These are phyloP conservation scores for Drosophila pruinosa DNA, from an alignment of 1,140 invertebrate genomes.

Conservation along the genomic window DNA sequence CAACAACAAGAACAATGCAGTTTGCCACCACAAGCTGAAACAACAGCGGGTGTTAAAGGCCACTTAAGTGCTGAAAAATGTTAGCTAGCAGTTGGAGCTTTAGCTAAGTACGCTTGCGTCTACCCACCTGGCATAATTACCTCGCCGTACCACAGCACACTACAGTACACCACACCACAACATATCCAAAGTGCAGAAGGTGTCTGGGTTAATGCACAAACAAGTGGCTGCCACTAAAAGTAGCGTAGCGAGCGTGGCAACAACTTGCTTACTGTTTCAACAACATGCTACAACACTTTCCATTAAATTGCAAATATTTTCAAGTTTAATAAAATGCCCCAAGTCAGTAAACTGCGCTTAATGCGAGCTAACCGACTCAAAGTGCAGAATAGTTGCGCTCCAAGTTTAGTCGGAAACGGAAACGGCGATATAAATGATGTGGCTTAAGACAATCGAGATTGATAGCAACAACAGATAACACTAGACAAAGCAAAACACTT, in stretches of 20 bases:
- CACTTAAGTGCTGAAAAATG: constrained; percentile 77
- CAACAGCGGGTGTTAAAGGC: constrained; percentile 74
- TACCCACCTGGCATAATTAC: constrained; percentile 54
- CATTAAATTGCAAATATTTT: neutral
- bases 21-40: constrained; percentile 25
- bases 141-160: constrained; percentile 14
- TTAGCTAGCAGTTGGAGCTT: constrained; percentile 7
- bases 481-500: neutral
- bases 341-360: neutral
- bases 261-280: neutral
- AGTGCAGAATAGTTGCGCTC: neutral
- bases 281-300: neutral
- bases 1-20: constrained; percentile 15
- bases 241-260: neutral
- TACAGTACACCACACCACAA: neutral
- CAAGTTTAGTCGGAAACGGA: too few relatives aligned
- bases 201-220: constrained; percentile 43
- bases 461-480: neutral
- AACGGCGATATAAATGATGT: neutral
- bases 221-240: constrained; percentile 10
- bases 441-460: neutral
- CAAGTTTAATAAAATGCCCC: neutral
- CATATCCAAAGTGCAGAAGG: constrained; percentile 22
- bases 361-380: neutral
- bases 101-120: neutral